These are phyloP conservation scores for Liopterus haemorrhoidalis DNA, from an alignment of 2,888 invertebrate genomes.

Conservation along the genomic window DNA sequence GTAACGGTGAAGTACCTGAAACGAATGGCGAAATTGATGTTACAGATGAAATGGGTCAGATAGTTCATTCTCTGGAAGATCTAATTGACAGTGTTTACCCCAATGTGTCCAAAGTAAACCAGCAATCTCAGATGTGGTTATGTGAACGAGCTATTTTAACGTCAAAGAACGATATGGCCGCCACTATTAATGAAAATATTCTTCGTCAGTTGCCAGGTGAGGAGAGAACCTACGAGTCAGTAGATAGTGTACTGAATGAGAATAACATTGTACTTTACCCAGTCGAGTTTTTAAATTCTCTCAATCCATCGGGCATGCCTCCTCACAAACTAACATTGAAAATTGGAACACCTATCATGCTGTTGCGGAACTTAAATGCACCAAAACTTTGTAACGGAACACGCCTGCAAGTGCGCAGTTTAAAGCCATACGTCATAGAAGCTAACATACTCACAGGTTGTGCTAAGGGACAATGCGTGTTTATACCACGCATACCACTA, in stretches of 20 bases:
- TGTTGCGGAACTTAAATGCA: constrained; percentile 23
- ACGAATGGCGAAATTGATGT: not conserved
- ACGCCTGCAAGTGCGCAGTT: constrained; percentile 16
- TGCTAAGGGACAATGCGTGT: constrained; percentile 24
- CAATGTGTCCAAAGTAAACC: not conserved
- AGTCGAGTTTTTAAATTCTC: constrained; percentile 31
- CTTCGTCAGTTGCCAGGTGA: no score
- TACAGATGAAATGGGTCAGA: not conserved
- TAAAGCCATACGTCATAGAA: constrained; percentile 25
- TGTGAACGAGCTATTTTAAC: constrained; percentile 1
- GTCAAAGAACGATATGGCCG: not conserved
- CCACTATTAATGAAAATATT: not conserved
- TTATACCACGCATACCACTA: constrained; percentile 33
- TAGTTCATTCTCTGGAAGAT: not conserved
- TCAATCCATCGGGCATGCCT: constrained; percentile 26
- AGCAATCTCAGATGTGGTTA: not conserved
- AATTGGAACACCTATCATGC: constrained; percentile 19
- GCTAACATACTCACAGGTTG: constrained; percentile 25
- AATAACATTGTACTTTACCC: constrained; percentile 29
- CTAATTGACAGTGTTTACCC: not conserved
- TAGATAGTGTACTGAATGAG: constrained; percentile 25
- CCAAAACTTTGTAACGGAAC: constrained; percentile 25
- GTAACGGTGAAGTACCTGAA: not conserved
- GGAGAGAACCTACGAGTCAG: constrained; percentile 25
- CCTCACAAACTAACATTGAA: constrained; percentile 27